phyloP scores from a whole-genome alignment of 2,888 invertebrate genomes.

The Strigamia maritima region DNA sequence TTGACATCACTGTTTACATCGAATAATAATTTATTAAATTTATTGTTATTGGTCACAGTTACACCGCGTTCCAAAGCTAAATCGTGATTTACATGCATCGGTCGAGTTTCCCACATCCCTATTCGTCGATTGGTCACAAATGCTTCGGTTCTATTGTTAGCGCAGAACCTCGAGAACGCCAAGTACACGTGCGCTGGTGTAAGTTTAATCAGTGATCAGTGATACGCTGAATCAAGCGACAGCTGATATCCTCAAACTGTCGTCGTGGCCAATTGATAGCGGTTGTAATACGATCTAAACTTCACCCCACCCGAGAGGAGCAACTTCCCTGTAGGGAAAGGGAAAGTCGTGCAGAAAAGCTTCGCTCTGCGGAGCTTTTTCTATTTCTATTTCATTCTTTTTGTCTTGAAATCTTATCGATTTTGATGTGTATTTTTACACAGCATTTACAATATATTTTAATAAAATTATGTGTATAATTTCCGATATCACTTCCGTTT shows the following conservation, averaged over 20 bases:
- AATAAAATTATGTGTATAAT: neutral
- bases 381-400: neutral
- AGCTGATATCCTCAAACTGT: neutral
- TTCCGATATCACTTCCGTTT: neutral
- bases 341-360: neutral
- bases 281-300: neutral
- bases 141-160: neutral
- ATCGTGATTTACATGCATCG: neutral
- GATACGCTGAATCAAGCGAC: conserved; percentile 4
- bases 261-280: neutral
- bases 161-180: neutral
- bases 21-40: too few species aligned
- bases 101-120: neutral
- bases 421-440: neutral
- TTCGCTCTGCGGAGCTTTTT: neutral
- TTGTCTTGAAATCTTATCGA: neutral
- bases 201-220: neutral
- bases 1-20: too few species aligned
- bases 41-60: too few species aligned
- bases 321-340: neutral
- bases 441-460: neutral
- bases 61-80: neutral
- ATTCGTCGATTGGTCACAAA: neutral
- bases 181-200: neutral
- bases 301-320: too few species aligned